Percentiles rank a stretch among this genome's conserved stretches.
Evolutionary conservation across 2,113 vertebrate genomes (phyloP).

Genomic region (Macquaria australasica): DNA sequence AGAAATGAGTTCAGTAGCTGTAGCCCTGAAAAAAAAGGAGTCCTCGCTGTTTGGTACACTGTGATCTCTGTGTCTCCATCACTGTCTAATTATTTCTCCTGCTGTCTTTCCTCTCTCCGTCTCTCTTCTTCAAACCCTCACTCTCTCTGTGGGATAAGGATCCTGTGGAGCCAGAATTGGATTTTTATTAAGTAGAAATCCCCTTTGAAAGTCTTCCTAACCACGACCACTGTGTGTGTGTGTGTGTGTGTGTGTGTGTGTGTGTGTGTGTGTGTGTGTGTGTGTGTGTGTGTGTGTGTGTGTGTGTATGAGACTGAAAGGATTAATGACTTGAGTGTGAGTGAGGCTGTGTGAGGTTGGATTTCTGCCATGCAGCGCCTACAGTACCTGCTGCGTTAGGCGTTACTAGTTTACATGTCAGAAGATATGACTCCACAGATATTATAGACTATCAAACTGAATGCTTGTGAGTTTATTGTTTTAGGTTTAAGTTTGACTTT

Average conservation of each 20-base stretch:
- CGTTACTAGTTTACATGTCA: not conserved
- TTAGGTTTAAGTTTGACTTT: too few species aligned
- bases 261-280: slow-evolving; percentile 18
- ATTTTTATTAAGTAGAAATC: slow-evolving; percentile 71
- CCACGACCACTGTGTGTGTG: slow-evolving; percentile 21
- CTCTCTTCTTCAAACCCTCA: slow-evolving; percentile 42
- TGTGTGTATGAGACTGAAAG: slow-evolving; percentile 14
- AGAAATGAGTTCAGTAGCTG: not conserved
- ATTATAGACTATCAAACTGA: not conserved
- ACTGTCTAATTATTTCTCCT: slow-evolving; percentile 67
- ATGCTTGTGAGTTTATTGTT: not conserved
- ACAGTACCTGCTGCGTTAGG: not conserved
- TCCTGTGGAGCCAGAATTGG: slow-evolving; percentile 64
- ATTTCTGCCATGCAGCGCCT: slow-evolving; percentile 1
- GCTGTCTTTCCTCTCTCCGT: slow-evolving; percentile 50
- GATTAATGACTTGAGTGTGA: slow-evolving; percentile 49
- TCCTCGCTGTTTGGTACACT: slow-evolving; percentile 19
- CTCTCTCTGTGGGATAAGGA: slow-evolving; percentile 47
- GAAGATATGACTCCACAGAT: not conserved
- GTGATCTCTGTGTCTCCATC: slow-evolving; percentile 61
- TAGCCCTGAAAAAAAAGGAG: not conserved
- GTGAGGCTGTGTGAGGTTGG: slow-evolving; percentile 18
- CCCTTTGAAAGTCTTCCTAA: slow-evolving; percentile 56
- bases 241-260: not conserved
- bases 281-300: slow-evolving; percentile 1